These are phyloP conservation scores for Pteromalus puparum DNA, from an alignment of 1,140 invertebrate species.

Conservation along the genomic window DNA sequence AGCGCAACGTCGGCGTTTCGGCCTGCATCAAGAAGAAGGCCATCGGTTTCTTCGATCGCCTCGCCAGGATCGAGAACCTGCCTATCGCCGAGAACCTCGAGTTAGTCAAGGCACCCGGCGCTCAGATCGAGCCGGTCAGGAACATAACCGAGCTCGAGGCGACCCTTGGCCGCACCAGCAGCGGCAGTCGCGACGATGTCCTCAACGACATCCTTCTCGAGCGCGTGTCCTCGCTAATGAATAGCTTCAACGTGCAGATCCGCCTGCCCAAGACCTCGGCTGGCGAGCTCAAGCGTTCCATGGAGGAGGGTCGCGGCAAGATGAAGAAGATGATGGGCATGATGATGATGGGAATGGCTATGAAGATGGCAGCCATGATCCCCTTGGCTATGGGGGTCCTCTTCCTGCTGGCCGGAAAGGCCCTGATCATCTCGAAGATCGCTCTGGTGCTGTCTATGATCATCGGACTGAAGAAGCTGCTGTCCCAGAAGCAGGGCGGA, in stretches of 20 bases:
- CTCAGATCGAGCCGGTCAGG: slow-evolving; percentile 59
- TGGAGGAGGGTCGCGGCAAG: slow-evolving; percentile 87
- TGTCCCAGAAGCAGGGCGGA: slow-evolving; percentile 80
- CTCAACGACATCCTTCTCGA: slow-evolving; percentile 84
- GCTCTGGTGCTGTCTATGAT: slow-evolving; percentile 85
- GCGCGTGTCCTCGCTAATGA: slow-evolving; percentile 82
- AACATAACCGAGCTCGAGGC: slow-evolving; percentile 82
- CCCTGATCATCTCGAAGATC: slow-evolving; percentile 86
- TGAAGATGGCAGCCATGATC: slow-evolving; percentile 84
- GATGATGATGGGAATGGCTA: slow-evolving; percentile 87
- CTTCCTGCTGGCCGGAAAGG: slow-evolving; percentile 85
- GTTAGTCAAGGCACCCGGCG: slow-evolving; percentile 70
- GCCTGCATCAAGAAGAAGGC: slow-evolving; percentile 88
- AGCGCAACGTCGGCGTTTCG: slow-evolving; percentile 76
- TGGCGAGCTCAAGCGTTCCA: slow-evolving; percentile 80
- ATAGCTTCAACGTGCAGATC: slow-evolving; percentile 84
- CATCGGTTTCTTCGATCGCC: slow-evolving; percentile 83
- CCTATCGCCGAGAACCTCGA: slow-evolving; percentile 81
- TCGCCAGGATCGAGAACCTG: slow-evolving; percentile 81
- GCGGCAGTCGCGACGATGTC: slow-evolving; percentile 78
- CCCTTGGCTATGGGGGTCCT: slow-evolving; percentile 84
- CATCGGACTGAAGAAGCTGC: slow-evolving; percentile 86
- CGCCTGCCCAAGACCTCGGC: slow-evolving; percentile 83
- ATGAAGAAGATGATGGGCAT: slow-evolving; percentile 90
- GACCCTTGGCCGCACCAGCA: slow-evolving; percentile 78